A percentile compares a stretch with the other conserved stretches of the same genome.
Evolutionary conservation across 2,113 vertebrate genomes (phyloP).

Genomic region (Zonotrichia leucophrys): DNA sequence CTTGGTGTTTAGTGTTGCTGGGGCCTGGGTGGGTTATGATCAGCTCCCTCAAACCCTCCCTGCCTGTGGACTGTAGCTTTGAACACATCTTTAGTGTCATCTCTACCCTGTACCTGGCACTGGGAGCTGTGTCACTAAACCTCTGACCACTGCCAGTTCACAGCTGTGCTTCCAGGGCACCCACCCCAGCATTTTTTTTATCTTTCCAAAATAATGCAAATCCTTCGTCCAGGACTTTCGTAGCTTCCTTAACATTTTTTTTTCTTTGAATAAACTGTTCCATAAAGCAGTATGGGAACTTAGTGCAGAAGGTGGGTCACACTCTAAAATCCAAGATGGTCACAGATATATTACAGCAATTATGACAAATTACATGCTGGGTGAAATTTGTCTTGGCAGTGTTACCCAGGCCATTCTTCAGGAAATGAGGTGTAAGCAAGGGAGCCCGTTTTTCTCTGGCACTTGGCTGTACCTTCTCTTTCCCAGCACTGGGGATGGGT

Average conservation of each 20-base stretch:
- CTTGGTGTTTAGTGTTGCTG: not conserved
- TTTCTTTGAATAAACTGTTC: not conserved
- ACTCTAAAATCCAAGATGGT: not conserved
- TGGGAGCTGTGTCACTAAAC: not conserved
- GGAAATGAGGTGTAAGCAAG: not conserved
- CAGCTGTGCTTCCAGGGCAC: not conserved
- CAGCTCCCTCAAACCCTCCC: not conserved
- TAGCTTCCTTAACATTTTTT: not conserved
- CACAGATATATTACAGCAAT: not conserved
- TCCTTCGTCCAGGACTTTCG: not conserved
- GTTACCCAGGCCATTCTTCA: not conserved
- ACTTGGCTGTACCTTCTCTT: not conserved
- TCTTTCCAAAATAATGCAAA: not conserved
- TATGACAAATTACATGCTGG: not conserved
- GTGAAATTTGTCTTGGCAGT: not conserved
- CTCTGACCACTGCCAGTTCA: not conserved
- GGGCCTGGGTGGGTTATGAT: not conserved
- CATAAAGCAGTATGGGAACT: not conserved
- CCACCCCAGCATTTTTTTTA: not conserved
- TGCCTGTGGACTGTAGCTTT: not conserved
- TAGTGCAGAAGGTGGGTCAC: not conserved
- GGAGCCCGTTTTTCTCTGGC: not conserved
- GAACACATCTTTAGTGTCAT: not conserved
- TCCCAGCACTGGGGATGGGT: not conserved
- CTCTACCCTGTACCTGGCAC: not conserved